Conservation (phyloP, 2,888 invertebrate genomes). For the Drosophila birchii region DNA sequence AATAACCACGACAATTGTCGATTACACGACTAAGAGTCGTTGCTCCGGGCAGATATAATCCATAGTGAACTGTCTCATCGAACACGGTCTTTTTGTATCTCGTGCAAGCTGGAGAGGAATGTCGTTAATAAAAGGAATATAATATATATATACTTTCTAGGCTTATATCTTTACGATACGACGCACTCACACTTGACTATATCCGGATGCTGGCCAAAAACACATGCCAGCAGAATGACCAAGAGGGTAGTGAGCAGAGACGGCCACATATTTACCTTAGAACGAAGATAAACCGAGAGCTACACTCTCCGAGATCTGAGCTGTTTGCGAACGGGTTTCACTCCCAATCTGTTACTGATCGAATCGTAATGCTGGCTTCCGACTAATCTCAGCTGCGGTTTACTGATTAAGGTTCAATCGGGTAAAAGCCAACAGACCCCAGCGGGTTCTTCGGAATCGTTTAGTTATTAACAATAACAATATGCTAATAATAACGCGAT, state of each 20-base stretch:
- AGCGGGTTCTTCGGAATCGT: background rate
- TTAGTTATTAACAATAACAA: background rate
- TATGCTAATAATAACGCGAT: slow-evolving; percentile 10
- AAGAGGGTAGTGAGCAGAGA: slow-evolving; percentile 27
- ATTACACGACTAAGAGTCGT: slow-evolving; percentile 45
- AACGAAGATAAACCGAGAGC: slow-evolving; percentile 18
- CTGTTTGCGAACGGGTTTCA: slow-evolving; percentile 30
- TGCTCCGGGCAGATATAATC: slow-evolving; percentile 60
- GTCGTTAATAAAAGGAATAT: too few relatives aligned
- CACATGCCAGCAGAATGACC: slow-evolving; percentile 18
- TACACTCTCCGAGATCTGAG: background rate
- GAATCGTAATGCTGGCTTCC: background rate
- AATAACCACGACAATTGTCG: slow-evolving; percentile 66
- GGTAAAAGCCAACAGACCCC: slow-evolving; percentile 19
- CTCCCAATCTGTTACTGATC: slow-evolving; percentile 10
- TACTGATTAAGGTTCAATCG: slow-evolving; percentile 4
- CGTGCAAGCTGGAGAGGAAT: slow-evolving; percentile 54
- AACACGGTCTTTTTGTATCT: slow-evolving; percentile 66
- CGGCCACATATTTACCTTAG: slow-evolving; percentile 41
- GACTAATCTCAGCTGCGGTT: background rate
- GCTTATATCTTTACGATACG: background rate
- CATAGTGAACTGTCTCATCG: slow-evolving; percentile 63
- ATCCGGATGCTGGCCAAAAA: slow-evolving; percentile 22
- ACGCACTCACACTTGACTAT: slow-evolving; percentile 47
- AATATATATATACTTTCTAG: background rate